A percentile compares a stretch with the other conserved stretches of the same genome.
These are phyloP conservation scores for Chunga burmeisteri DNA, from an alignment of 2,113 vertebrate genomes.

Conservation along the genomic window DNA sequence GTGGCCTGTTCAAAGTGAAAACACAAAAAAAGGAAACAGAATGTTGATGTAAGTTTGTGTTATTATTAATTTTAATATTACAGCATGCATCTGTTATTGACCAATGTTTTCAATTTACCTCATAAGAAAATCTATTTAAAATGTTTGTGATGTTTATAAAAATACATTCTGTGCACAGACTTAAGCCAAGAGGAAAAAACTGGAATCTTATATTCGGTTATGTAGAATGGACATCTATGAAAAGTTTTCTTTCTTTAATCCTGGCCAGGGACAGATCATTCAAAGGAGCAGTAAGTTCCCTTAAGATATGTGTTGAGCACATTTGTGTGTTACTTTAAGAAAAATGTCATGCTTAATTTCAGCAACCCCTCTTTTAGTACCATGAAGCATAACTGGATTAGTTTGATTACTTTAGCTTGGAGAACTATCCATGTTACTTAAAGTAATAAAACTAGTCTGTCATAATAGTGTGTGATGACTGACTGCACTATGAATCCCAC, in stretches of 20 bases:
- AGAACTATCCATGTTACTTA: background rate
- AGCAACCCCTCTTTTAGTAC: background rate
- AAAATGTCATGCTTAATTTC: background rate
- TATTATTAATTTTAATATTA: background rate
- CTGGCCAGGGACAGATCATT: background rate
- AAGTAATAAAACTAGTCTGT: background rate
- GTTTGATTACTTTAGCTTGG: background rate
- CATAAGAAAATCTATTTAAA: background rate
- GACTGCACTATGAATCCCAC: background rate
- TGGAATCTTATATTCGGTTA: background rate
- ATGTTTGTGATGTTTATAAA: background rate
- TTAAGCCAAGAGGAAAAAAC: background rate
- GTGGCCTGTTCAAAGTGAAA: background rate
- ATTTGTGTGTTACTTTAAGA: background rate
- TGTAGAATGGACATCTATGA: background rate
- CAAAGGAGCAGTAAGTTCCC: background rate
- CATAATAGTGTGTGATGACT: background rate
- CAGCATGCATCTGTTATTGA: no score
- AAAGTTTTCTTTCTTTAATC: background rate
- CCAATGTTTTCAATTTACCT: background rate
- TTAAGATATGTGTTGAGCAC: background rate
- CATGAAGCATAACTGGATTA: background rate
- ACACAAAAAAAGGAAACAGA: background rate
- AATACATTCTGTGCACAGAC: background rate
- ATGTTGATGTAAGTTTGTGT: background rate